Conservation (phyloP, 1,140 invertebrate genomes). For the Macrobrachium rosenbergii region DNA sequence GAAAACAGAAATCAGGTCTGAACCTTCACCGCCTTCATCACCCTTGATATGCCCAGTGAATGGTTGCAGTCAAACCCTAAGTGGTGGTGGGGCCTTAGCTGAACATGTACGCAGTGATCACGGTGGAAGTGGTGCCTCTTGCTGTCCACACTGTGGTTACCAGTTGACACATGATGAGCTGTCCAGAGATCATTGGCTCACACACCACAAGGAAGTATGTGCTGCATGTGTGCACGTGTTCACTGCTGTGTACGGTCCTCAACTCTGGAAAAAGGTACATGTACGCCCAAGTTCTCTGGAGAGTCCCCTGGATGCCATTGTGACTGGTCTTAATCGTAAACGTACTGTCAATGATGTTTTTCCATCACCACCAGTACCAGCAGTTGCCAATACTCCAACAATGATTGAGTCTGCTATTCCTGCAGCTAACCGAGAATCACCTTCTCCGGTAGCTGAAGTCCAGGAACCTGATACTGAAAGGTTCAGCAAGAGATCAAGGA, state of each 20-base stretch:
- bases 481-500: constrained; percentile 70
- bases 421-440: constrained; percentile 34
- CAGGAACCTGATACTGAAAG: constrained; percentile 62
- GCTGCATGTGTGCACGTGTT: constrained; percentile 68
- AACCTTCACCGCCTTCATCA: constrained; percentile 70
- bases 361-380: constrained; percentile 8
- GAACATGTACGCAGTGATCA: constrained; percentile 68
- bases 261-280: constrained; percentile 65
- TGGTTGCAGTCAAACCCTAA: constrained; percentile 68
- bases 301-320: constrained; percentile 56
- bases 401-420: background rate
- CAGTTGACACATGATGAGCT: constrained; percentile 62
- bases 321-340: constrained; percentile 54
- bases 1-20: constrained; percentile 7
- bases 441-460: constrained; percentile 55
- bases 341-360: constrained; percentile 44
- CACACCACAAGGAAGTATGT: constrained; percentile 68
- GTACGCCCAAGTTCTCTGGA: constrained; percentile 40
- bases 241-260: constrained; percentile 68
- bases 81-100: constrained; percentile 67
- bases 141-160: constrained; percentile 70
- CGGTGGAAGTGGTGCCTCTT: constrained; percentile 65
- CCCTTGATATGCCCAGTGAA: constrained; percentile 69
- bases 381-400: constrained; percentile 22
- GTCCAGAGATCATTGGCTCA: constrained; percentile 68